phyloP scores from a whole-genome alignment of 2,113 vertebrate genomes.

The Rhinolophus ferrumequinum region DNA sequence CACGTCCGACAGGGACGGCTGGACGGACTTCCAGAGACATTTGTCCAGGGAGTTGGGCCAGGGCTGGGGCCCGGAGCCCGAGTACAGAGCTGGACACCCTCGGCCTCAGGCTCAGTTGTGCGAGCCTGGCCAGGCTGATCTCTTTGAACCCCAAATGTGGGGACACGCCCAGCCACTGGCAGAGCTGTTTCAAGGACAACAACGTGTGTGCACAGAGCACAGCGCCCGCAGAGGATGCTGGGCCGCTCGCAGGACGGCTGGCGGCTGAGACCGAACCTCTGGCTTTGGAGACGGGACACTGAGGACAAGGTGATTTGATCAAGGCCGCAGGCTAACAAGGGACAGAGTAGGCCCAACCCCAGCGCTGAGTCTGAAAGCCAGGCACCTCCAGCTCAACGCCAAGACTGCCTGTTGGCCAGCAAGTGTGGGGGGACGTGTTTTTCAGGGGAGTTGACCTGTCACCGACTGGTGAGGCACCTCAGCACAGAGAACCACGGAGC shows the following conservation, averaged over 20 bases:
- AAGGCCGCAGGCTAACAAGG: fast-evolving
- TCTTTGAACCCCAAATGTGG: neutral
- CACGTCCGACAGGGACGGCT: fast-evolving
- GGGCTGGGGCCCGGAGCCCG: neutral
- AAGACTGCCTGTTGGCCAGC: too few species aligned
- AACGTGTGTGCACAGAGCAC: neutral
- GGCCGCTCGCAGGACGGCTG: fast-evolving
- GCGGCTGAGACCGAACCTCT: fast-evolving
- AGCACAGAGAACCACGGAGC: fast-evolving
- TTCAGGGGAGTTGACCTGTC: fast-evolving
- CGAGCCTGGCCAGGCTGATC: neutral
- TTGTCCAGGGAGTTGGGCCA: neutral
- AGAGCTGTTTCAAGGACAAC: neutral
- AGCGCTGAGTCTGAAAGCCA: neutral
- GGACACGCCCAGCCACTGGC: neutral
- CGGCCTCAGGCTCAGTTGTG: neutral
- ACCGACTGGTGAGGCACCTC: fast-evolving
- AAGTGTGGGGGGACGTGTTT: fast-evolving
- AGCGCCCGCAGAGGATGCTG: fast-evolving
- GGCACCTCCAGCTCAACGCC: neutral
- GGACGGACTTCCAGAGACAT: too few species aligned
- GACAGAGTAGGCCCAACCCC: fast-evolving
- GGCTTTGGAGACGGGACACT: neutral
- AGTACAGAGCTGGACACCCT: fast-evolving
- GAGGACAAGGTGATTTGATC: fast-evolving